phyloP scores from a whole-genome alignment of 2,113 vertebrate genomes.

The Psammodynastes pulverulentus region DNA sequence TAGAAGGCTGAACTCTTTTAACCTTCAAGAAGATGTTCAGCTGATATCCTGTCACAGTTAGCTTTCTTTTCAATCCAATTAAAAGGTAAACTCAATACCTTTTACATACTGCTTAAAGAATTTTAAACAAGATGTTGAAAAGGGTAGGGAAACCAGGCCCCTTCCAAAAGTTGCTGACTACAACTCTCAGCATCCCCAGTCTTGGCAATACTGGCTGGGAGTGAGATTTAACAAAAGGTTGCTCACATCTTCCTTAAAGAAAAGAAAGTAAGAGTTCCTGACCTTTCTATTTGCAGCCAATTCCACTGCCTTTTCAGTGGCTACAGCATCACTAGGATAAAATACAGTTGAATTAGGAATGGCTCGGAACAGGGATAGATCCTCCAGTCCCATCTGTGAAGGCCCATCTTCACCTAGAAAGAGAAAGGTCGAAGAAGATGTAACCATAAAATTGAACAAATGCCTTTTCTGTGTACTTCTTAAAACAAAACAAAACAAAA shows the following conservation, averaged over 20 bases:
- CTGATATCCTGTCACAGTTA: not conserved
- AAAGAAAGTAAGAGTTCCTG: conserved; percentile 24
- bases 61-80: not conserved
- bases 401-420: conserved; percentile 89
- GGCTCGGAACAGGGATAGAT: conserved; percentile 86
- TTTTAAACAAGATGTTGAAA: not conserved
- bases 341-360: conserved; percentile 87
- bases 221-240: not conserved
- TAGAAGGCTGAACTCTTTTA: not conserved
- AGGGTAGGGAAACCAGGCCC: not conserved
- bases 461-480: conserved; percentile 26
- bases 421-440: not conserved
- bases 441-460: not conserved
- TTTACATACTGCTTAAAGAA: not conserved
- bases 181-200: not conserved
- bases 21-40: not conserved
- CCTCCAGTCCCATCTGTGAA: conserved; percentile 92
- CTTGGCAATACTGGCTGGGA: not conserved
- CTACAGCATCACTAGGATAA: conserved; percentile 88
- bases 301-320: conserved; percentile 92
- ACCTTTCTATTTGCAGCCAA: conserved; percentile 91
- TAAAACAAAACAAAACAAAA: conserved; percentile 4
- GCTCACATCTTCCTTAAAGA: not conserved
- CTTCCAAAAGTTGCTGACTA: not conserved
- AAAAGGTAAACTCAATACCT: not conserved